Percentiles rank a stretch among this genome's conserved stretches.
phyloP scores from a whole-genome alignment of 2,797 vertebrate genomes.

The Staurois parvus region DNA sequence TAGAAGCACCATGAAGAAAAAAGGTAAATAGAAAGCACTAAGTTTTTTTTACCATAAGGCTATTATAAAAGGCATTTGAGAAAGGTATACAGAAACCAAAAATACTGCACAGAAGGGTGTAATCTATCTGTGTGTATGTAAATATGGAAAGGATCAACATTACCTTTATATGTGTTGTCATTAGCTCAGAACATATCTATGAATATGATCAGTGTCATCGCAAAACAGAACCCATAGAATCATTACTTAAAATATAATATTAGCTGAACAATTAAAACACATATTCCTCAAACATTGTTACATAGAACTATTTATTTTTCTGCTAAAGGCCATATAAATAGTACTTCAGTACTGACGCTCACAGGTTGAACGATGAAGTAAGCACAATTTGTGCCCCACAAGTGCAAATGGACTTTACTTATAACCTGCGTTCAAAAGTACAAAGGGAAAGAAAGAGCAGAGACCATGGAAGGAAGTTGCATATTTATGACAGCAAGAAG shows the following conservation, averaged over 20 bases:
- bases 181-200: background rate
- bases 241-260: no score
- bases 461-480: conserved; percentile 66
- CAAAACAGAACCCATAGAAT: background rate
- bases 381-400: conserved; percentile 68
- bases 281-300: background rate
- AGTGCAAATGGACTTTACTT: conserved; percentile 72
- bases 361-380: conserved; percentile 72
- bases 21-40: conserved; percentile 10
- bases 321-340: conserved; percentile 72
- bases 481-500: conserved; percentile 63
- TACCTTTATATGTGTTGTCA: background rate
- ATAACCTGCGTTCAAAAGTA: conserved; percentile 68
- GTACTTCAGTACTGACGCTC: conserved; percentile 72
- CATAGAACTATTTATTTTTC: conserved; percentile 35
- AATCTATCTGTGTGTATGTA: background rate
- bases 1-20: background rate
- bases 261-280: no score
- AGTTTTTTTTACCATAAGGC: background rate
- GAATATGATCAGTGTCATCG: background rate
- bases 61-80: background rate
- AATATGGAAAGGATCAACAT: background rate
- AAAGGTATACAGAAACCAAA: background rate
- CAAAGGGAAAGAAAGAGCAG: conserved; percentile 74
- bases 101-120: background rate